phyloP scores from a whole-genome alignment of 2,797 vertebrate genomes.

The Alauda arvensis region DNA sequence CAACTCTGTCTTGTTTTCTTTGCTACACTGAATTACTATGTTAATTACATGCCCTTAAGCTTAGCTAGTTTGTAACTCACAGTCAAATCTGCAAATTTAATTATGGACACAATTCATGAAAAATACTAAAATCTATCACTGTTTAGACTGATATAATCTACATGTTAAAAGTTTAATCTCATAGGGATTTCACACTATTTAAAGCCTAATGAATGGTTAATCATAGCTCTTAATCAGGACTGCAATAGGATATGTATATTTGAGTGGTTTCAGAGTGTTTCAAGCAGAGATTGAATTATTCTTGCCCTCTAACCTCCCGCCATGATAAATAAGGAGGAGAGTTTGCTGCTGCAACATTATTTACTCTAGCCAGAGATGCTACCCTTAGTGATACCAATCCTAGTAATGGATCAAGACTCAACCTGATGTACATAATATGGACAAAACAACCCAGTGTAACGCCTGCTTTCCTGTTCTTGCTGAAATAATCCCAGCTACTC shows the following conservation, averaged over 20 bases:
- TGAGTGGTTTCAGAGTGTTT: not conserved
- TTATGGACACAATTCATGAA: not conserved
- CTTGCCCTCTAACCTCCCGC: not conserved
- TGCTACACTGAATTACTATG: not conserved
- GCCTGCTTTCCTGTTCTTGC: not conserved
- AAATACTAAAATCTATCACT: not conserved
- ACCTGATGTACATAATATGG: not conserved
- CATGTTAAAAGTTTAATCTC: not conserved
- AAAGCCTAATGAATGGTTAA: not conserved
- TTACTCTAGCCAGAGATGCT: not conserved
- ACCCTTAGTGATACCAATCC: not conserved
- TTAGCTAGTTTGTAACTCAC: not conserved
- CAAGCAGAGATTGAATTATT: not conserved
- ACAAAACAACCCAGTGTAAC: not conserved
- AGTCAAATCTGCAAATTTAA: not conserved
- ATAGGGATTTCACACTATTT: not conserved
- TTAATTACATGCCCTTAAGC: not conserved
- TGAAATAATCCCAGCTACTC: not conserved
- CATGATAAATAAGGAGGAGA: not conserved
- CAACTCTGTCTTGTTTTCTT: not conserved
- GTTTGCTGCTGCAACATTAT: not conserved
- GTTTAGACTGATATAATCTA: not conserved
- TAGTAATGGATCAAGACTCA: not conserved
- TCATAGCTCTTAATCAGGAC: not conserved
- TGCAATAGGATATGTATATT: not conserved